Conservation (phyloP, 2,113 vertebrate genomes). For the Tychaedon coryphoeus region DNA sequence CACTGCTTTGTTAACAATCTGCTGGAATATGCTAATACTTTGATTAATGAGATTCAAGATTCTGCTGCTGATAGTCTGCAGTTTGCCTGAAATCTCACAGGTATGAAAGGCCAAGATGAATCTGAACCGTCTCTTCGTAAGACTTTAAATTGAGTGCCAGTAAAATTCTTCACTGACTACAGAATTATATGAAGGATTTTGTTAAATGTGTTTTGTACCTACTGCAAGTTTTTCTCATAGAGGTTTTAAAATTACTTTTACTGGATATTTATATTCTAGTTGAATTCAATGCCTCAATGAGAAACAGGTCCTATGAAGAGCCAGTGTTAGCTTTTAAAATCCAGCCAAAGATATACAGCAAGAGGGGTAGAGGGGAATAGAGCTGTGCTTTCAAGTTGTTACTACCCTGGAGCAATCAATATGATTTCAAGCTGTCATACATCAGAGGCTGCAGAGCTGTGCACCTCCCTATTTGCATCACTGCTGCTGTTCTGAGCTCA, state of each 20-base stretch:
- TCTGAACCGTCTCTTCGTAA: neutral
- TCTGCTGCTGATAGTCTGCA: neutral
- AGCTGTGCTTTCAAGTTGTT: neutral
- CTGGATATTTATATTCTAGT: neutral
- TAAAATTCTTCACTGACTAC: conserved; percentile 13
- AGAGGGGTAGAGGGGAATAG: neutral
- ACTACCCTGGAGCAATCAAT: neutral
- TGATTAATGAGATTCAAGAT: neutral
- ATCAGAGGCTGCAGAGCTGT: neutral
- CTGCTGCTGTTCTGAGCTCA: neutral
- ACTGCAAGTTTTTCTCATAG: neutral
- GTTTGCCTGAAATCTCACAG: neutral
- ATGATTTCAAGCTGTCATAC: neutral
- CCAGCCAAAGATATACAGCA: neutral
- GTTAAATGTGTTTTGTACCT: neutral
- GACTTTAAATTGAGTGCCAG: neutral
- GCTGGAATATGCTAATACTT: conserved; percentile 14
- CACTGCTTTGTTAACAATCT: neutral
- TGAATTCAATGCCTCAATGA: neutral
- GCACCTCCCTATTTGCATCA: neutral
- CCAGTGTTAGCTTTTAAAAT: neutral
- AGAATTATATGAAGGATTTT: neutral
- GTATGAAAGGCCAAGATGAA: neutral
- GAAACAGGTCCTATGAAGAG: neutral
- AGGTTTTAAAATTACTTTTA: neutral